Evolutionary conservation across 2,797 vertebrate species (phyloP), one percentile per base, ranked within the genome.

Genomic region (Mus caroli): DNA sequence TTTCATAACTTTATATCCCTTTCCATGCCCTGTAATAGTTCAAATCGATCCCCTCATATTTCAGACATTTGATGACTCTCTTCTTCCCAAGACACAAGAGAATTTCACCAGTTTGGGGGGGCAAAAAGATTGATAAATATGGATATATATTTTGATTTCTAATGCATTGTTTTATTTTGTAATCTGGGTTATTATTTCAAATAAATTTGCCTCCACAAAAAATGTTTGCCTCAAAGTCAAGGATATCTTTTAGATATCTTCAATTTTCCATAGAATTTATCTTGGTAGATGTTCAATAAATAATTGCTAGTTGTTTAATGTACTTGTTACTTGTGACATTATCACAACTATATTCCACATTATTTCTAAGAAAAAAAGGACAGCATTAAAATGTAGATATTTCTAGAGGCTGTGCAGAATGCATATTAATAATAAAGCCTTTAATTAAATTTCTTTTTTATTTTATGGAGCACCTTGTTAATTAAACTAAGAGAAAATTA

Each of bases 211-310:
- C 6, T 64, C 60, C 56, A 75, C 17, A 83, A 85, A 83, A 40
- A 84, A 52, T 78, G 13, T 83, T 60, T 64, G 28, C 34, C n/a
- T 92, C 83, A 13, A 86, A 7, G 17, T 88, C 20, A 91, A 91
- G 37, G 15, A 62, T 6, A 64, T 90, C 0, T 75, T 88, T 89
- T 86, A 79, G 95, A 43, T 52, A 85, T 28, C 34, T 69, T 71
- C 17, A 69, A n/a, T 95, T 94, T 60, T 28, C 75, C 19, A 50
- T 56, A 94, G 7, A 73, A 11, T 90, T 62, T 92, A 97, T 50
- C n/a, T 90, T 31, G 95, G 9, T 88, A 96, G 12, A 60, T 67
- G 3, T 11, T 88, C 64, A 91, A 79, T 93, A 96, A 95, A 79
- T 78, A 97, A 64, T 64, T 58, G n/a, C 17, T 15, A 87, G 22